Evolutionary conservation across 2,113 vertebrate species (phyloP).

Genomic region (Gymnorhina tibicen): DNA sequence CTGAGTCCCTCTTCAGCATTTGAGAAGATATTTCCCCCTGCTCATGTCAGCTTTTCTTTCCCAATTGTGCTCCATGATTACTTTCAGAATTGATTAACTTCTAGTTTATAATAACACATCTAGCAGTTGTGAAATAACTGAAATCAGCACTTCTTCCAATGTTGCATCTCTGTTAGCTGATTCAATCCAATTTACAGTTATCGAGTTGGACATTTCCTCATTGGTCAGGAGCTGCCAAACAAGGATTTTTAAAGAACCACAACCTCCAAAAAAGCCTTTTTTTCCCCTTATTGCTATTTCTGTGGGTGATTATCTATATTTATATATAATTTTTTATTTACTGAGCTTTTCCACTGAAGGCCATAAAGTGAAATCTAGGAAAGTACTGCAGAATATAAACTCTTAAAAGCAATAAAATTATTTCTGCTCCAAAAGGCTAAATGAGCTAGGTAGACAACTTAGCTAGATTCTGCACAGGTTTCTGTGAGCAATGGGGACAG

Average conservation of each 20-base stretch:
- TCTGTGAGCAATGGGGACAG: not conserved
- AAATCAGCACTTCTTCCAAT: slow-evolving; percentile 36
- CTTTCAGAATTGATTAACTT: slow-evolving; percentile 43
- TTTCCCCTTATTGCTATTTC: not conserved
- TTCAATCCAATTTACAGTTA: slow-evolving; percentile 15
- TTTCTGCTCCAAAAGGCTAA: not conserved
- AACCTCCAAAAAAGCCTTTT: not conserved
- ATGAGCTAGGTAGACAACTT: not conserved
- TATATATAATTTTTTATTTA: not conserved
- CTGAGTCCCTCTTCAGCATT: not conserved
- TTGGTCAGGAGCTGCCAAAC: not conserved
- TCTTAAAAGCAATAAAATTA: not conserved
- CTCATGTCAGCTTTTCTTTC: not conserved
- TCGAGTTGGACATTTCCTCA: slow-evolving; percentile 17
- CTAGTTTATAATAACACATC: not conserved
- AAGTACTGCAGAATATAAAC: not conserved
- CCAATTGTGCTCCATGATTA: not conserved
- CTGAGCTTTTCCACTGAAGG: not conserved
- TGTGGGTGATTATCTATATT: not conserved
- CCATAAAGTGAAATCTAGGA: not conserved
- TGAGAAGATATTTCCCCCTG: not conserved
- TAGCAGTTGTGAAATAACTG: not conserved
- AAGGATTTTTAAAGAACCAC: not conserved
- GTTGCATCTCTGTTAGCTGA: not conserved
- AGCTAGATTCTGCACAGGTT: not conserved